These are phyloP conservation scores for Crocuta crocuta DNA, from an alignment of 2,113 vertebrate genomes.

Conservation along the genomic window DNA sequence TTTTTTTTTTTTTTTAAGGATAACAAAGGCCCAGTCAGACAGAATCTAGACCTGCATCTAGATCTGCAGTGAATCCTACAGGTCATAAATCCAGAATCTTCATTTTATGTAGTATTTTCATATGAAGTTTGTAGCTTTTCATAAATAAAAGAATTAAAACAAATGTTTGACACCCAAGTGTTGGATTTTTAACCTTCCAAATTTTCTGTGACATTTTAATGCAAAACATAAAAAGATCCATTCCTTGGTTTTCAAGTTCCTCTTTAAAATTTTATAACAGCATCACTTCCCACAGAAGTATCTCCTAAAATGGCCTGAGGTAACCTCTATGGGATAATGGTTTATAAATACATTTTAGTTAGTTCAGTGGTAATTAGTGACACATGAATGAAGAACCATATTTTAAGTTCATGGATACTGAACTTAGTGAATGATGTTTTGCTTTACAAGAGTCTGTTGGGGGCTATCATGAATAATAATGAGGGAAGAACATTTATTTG, in stretches of 20 bases:
- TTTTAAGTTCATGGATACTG: slow-evolving; percentile 76
- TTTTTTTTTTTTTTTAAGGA: background rate
- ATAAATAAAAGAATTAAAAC: slow-evolving; percentile 4
- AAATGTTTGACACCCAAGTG: background rate
- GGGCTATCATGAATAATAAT: slow-evolving; percentile 77
- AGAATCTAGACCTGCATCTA: background rate
- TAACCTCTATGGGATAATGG: slow-evolving; percentile 65
- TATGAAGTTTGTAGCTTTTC: background rate
- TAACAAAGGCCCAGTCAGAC: background rate
- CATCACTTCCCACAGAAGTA: slow-evolving; percentile 39
- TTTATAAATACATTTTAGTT: slow-evolving; percentile 76
- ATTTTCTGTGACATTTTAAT: slow-evolving; percentile 60
- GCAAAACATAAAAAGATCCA: slow-evolving; percentile 65
- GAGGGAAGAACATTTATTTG: slow-evolving; percentile 57
- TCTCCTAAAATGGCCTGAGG: slow-evolving; percentile 55
- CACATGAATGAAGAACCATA: slow-evolving; percentile 80
- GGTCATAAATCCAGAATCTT: background rate
- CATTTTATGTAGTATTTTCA: background rate
- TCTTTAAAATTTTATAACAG: slow-evolving; percentile 71
- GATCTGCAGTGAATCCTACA: background rate
- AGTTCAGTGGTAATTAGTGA: slow-evolving; percentile 78
- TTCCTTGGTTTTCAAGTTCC: slow-evolving; percentile 66
- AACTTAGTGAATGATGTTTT: slow-evolving; percentile 76
- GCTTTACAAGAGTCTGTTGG: slow-evolving; percentile 71
- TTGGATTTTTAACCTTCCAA: background rate